Conservation (phyloP, 2,797 vertebrate genomes). For the Enoplosus armatus region DNA sequence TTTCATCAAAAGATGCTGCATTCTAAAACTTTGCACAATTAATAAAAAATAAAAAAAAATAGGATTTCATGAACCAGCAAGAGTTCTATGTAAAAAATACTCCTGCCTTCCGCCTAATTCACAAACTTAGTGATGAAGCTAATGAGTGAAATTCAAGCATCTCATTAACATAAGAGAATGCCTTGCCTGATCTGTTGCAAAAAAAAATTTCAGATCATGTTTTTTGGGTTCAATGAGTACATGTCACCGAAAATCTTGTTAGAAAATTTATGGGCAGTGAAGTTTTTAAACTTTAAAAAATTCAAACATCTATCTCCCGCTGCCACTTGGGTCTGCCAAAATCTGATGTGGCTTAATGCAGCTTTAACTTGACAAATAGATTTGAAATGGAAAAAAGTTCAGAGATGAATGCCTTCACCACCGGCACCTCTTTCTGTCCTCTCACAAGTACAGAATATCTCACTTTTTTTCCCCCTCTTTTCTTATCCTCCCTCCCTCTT, state of each 20-base stretch:
- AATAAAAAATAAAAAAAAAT: neutral
- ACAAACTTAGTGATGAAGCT: constrained; percentile 22
- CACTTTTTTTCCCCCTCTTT: constrained; percentile 31
- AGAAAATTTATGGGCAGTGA: constrained; percentile 42
- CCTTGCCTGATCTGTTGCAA: constrained; percentile 23
- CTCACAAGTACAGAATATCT: constrained; percentile 58
- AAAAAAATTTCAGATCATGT: too few relatives aligned
- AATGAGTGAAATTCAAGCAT: constrained; percentile 23
- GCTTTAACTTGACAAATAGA: constrained; percentile 62
- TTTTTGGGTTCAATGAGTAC: constrained; percentile 38
- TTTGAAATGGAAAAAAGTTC: constrained; percentile 64
- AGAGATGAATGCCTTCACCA: constrained; percentile 60
- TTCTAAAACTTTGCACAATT: neutral
- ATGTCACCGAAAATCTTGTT: constrained; percentile 38
- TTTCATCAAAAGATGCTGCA: neutral
- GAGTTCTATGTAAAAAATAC: constrained; percentile 18
- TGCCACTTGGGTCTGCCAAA: constrained; percentile 56
- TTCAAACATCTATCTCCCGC: constrained; percentile 48
- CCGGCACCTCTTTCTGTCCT: constrained; percentile 52
- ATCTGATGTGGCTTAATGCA: constrained; percentile 45
- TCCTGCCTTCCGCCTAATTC: constrained; percentile 2
- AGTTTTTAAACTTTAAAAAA: constrained; percentile 41
- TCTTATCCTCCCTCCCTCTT: constrained; percentile 33
- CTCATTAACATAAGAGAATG: constrained; percentile 32
- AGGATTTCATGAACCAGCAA: neutral